A percentile compares a stretch with the other conserved stretches of the same genome.
These are phyloP conservation scores for Dinocampus coccinellae DNA, from an alignment of 2,888 invertebrate species.

Conservation along the genomic window DNA sequence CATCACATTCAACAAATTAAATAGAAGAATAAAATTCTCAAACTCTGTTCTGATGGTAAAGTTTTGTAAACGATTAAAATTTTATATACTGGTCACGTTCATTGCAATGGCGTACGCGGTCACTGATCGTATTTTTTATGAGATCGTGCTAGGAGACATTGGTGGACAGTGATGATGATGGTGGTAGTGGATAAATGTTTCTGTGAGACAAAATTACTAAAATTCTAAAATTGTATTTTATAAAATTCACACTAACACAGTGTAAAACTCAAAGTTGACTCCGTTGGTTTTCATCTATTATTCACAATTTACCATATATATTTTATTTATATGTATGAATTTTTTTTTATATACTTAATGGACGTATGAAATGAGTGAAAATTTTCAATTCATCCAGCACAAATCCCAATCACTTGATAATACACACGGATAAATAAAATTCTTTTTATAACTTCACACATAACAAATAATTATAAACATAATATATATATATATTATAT, in stretches of 20 bases:
- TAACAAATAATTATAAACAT: not conserved
- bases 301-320: not conserved
- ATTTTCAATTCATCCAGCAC: conserved; percentile 44
- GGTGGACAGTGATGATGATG: not conserved
- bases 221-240: not conserved
- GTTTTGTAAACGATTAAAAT: not conserved
- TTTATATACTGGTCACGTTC: not conserved
- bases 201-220: not conserved
- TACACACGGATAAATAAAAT: conserved; percentile 26
- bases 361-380: conserved; percentile 31
- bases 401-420: conserved; percentile 32
- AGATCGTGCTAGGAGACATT: not conserved
- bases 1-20: not conserved
- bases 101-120: not conserved
- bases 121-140: conserved; percentile 5
- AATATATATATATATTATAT: not conserved
- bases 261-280: not conserved
- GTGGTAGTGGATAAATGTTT: not conserved
- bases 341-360: not conserved
- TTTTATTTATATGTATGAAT: not conserved
- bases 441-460: conserved; percentile 29
- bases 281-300: conserved; percentile 1
- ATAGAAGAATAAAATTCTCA: not conserved
- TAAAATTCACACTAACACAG: not conserved
- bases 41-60: not conserved